Evolutionary conservation across 2,888 invertebrate genomes (phyloP), one percentile per base, ranked within the genome.

Genomic region (Drosophila prostipennis): DNA sequence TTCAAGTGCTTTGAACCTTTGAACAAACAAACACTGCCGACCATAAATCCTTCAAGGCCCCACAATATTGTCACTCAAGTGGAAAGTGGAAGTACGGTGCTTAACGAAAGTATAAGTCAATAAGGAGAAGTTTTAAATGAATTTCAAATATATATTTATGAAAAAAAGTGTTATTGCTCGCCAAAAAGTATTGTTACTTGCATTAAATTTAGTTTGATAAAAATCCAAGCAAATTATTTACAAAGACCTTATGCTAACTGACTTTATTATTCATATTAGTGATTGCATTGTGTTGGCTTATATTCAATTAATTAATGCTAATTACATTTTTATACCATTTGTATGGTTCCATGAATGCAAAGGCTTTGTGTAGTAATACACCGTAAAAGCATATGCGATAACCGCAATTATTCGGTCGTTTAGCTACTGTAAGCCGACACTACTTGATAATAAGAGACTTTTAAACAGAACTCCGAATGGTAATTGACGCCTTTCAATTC

Each of bases 31-130:
- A 56, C 6, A 58, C 46, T 55, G 40, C 39, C 56, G 52, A 59
- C 53, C 76, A 71, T 79, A 81, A 82, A 81, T 82, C 73, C 82
- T 74, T 80, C 77, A 72, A 34, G 69, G 40, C 26, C 52, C 40
- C 37, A 42, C 53, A 53, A 70, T 43, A 16, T 39, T 70, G 70
- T 64, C 73, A 72, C 53, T 72, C 65, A 64, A 72, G 72, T 86
- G 80, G 71, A 82, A 77, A 77, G 83, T 61, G 57, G 58, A 69
- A 73, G 68, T 64, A 74, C 71, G 19, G 36, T 48, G 34, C 23
- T 10, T n/a, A 26, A 36, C 53, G 16, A 40, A 40, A 46, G 10
- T 14, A 2, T 63, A 43, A 16, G 7, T 16, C 42, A 5, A 49
- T 3, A 16, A 13, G 45, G 2, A 2, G 3, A 11, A 26, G 26